A percentile compares a stretch with the other conserved stretches of the same genome.
These are phyloP conservation scores for Oscheius sp. DNA, from an alignment of 2,888 invertebrate genomes.

Conservation along the genomic window DNA sequence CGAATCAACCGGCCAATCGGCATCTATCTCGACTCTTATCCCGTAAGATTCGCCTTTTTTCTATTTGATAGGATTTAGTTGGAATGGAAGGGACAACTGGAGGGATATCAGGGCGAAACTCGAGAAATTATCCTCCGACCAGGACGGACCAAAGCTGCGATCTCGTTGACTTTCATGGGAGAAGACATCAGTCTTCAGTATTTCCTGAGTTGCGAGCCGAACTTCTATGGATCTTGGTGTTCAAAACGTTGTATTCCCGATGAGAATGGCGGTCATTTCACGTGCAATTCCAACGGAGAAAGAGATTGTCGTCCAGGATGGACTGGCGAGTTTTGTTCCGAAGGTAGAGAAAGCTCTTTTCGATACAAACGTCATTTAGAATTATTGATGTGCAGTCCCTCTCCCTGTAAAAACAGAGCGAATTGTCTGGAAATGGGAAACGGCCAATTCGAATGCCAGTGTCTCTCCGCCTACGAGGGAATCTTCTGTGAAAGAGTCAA, in stretches of 20 bases:
- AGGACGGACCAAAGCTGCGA: neutral
- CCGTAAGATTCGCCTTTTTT: neutral
- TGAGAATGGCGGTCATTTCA: constrained; percentile 6
- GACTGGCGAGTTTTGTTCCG: neutral
- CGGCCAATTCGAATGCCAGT: neutral
- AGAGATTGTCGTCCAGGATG: neutral
- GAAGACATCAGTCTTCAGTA: neutral
- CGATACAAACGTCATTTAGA: neutral
- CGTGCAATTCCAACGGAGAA: neutral
- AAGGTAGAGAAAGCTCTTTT: neutral
- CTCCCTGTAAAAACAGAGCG: neutral
- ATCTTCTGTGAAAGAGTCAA: neutral
- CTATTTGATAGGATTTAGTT: neutral
- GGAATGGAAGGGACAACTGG: neutral
- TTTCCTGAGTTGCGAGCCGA: neutral
- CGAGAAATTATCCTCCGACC: neutral
- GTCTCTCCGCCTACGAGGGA: neutral
- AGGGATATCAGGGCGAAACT: constrained; percentile 2
- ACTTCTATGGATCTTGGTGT: constrained; percentile 9
- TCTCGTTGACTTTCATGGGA: neutral
- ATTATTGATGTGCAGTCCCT: neutral
- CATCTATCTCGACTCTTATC: neutral
- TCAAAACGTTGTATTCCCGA: neutral
- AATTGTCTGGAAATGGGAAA: neutral
- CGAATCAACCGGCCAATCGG: neutral